phyloP scores from a whole-genome alignment of 2,797 vertebrate species.

The Mormyrus hasselquistii region DNA sequence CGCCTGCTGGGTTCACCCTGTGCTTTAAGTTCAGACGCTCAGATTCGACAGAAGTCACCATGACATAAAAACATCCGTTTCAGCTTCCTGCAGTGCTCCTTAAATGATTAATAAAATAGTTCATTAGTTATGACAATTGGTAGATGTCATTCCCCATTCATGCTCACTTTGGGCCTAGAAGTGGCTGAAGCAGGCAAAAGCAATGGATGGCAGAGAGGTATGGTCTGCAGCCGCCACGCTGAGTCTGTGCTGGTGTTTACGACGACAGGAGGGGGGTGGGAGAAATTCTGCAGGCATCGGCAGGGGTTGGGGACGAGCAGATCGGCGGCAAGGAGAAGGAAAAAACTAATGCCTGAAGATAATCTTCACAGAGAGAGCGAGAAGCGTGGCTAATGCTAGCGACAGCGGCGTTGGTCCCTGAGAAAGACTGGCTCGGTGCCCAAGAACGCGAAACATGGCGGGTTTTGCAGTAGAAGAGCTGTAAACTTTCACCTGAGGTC shows the following conservation, averaged over 20 bases:
- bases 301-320: background rate
- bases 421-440: slow-evolving; percentile 57
- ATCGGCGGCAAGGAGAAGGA: background rate
- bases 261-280: background rate
- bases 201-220: background rate
- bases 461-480: slow-evolving; percentile 25
- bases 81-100: background rate
- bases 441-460: slow-evolving; percentile 41
- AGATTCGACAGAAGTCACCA: background rate
- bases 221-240: background rate
- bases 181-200: background rate
- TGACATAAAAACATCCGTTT: background rate
- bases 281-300: background rate
- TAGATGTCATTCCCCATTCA: background rate
- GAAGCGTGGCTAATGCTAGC: slow-evolving; percentile 29
- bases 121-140: background rate
- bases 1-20: background rate
- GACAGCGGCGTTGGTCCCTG: slow-evolving; percentile 69
- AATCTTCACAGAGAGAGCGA: background rate
- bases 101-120: background rate
- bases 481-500: slow-evolving; percentile 18
- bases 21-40: slow-evolving; percentile 11
- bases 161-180: background rate
- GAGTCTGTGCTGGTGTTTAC: background rate
- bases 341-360: background rate